Conservation (phyloP, 2,797 vertebrate species). For the Molossus alvarezi region DNA sequence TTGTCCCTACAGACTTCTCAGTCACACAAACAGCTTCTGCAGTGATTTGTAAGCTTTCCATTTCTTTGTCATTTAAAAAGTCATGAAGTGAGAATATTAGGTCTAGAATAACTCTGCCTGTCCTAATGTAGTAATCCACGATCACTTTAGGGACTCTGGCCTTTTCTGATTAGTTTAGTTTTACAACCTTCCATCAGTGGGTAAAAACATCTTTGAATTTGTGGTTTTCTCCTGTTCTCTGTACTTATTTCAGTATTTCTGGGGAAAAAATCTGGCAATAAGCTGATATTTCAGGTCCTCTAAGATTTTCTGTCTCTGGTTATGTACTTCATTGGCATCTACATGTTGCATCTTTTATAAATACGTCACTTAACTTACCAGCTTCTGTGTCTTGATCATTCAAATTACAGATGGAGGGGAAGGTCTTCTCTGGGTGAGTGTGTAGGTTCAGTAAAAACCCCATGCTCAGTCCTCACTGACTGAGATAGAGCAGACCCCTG, state of each 20-base stretch:
- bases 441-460: no score
- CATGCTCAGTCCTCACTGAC: neutral
- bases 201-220: neutral
- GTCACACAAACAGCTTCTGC: neutral
- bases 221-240: neutral
- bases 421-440: neutral
- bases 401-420: neutral
- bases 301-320: neutral
- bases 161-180: neutral
- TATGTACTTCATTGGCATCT: neutral
- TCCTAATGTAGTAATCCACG: neutral
- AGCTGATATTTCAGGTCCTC: neutral
- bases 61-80: constrained; percentile 1
- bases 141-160: neutral
- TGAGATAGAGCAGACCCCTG: neutral
- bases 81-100: neutral
- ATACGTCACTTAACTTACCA: neutral
- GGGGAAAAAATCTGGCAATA: neutral
- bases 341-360: neutral
- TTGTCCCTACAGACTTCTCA: neutral
- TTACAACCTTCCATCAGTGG: neutral
- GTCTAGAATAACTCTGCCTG: neutral
- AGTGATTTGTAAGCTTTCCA: neutral
- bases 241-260: constrained; percentile 36
- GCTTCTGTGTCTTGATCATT: neutral